Percentiles rank a stretch among this genome's conserved stretches.
These are phyloP conservation scores for Thalassoma bifasciatum DNA, from an alignment of 2,113 vertebrate genomes.

Conservation along the genomic window DNA sequence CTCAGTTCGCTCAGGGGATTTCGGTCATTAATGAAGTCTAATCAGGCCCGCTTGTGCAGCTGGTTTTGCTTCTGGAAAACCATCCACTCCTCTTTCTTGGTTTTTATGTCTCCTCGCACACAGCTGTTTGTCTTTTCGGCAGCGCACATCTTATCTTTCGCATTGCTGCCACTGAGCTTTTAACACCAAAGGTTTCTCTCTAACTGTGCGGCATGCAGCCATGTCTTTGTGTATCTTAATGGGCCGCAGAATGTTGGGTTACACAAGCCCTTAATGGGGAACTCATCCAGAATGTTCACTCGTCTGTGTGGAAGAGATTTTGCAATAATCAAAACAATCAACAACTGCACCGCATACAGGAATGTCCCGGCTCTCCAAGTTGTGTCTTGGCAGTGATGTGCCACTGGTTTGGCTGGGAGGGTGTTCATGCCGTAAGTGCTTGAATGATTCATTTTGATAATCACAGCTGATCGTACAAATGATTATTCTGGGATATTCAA, in stretches of 20 bases:
- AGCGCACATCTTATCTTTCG: constrained; percentile 60
- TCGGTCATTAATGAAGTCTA: constrained; percentile 59
- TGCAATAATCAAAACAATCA: constrained; percentile 64
- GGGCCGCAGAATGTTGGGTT: constrained; percentile 61
- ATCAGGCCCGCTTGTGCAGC: constrained; percentile 49
- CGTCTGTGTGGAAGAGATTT: constrained; percentile 51
- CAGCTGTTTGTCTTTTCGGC: constrained; percentile 69
- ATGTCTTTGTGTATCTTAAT: constrained; percentile 66
- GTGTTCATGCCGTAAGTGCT: constrained; percentile 40
- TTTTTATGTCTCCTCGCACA: constrained; percentile 29
- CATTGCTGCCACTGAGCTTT: constrained; percentile 53
- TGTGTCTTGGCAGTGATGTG: constrained; percentile 44
- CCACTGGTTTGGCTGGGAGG: constrained; percentile 61
- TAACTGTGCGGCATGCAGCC: constrained; percentile 39
- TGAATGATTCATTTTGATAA: constrained; percentile 63
- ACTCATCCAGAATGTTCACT: constrained; percentile 46
- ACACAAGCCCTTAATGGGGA: constrained; percentile 55
- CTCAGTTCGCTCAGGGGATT: constrained; percentile 49
- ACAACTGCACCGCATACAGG: constrained; percentile 46
- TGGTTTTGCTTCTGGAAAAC: constrained; percentile 25
- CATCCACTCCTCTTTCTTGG: constrained; percentile 35
- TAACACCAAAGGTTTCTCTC: constrained; percentile 50
- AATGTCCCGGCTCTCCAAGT: constrained; percentile 54
- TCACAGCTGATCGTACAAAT: constrained; percentile 56
- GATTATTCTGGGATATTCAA: constrained; percentile 45